phyloP scores from a whole-genome alignment of 92 coral and sea anemone species.

The Zoanthus solanderi region DNA sequence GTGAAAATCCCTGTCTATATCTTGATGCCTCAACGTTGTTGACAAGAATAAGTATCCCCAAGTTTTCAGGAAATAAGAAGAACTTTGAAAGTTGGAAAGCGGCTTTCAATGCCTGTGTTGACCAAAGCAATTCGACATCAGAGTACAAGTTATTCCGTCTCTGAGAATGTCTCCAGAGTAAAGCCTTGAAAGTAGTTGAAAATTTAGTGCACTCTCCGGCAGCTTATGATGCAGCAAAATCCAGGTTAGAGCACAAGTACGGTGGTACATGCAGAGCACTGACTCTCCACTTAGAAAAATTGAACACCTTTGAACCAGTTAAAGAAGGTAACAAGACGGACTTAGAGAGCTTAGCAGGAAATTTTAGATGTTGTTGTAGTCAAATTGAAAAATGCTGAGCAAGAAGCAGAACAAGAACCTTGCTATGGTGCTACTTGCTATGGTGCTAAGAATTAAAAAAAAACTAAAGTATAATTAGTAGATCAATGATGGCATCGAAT shows the following conservation, averaged over 20 bases:
- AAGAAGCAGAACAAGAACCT: slow-evolving; percentile 52
- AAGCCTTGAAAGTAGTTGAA: slow-evolving; percentile 69
- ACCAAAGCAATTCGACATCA: slow-evolving; percentile 54
- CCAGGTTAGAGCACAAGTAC: slow-evolving; percentile 70
- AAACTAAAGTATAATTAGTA: slow-evolving; percentile 60
- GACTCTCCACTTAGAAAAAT: slow-evolving; percentile 59
- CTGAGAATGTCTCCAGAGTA: slow-evolving; percentile 63
- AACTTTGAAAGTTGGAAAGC: slow-evolving; percentile 59
- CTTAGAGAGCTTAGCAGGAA: slow-evolving; percentile 56
- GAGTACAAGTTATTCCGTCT: slow-evolving; percentile 66
- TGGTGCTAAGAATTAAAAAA: slow-evolving; percentile 41
- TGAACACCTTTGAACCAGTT: slow-evolving; percentile 7
- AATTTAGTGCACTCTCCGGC: slow-evolving; percentile 69
- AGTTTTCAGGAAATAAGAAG: slow-evolving; percentile 20
- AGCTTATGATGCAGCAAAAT: slow-evolving; percentile 70
- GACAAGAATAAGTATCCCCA: slow-evolving; percentile 1
- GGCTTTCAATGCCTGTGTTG: slow-evolving; percentile 63
- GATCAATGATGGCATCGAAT: slow-evolving; percentile 59
- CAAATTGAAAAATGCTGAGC: slow-evolving; percentile 68
- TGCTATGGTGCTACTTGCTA: no score
- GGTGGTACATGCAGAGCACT: slow-evolving; percentile 60
- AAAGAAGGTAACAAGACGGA: slow-evolving; percentile 60
- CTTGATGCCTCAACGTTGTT: neutral
- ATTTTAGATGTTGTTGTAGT: slow-evolving; percentile 52
- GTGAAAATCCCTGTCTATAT: neutral